Evolutionary conservation across 2,113 vertebrate genomes (phyloP).

Genomic region (Megalops atlanticus): DNA sequence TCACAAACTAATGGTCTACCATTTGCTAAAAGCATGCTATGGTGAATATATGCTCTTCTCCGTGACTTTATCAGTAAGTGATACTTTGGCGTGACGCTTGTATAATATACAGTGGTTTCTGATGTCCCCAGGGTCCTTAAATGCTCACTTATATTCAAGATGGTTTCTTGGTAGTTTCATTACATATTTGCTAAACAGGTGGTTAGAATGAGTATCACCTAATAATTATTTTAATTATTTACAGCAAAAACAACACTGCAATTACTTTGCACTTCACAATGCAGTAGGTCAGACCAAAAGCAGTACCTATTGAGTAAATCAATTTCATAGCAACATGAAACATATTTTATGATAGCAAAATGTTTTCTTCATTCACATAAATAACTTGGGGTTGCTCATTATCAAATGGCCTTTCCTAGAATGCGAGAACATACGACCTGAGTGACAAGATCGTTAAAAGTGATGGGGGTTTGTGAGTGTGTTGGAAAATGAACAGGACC

Average conservation of each 20-base stretch:
- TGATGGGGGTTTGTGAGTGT: too few species aligned
- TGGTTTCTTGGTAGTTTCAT: background rate
- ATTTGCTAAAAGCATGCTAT: background rate
- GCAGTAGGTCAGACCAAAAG: background rate
- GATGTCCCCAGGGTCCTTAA: background rate
- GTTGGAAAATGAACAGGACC: too few species aligned
- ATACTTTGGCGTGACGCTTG: background rate
- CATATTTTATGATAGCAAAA: background rate
- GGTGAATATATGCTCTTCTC: background rate
- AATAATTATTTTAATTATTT: background rate
- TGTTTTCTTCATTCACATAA: background rate
- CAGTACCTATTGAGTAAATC: background rate
- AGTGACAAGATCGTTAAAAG: too few species aligned
- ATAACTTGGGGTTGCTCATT: background rate
- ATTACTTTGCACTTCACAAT: background rate
- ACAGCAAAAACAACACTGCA: background rate
- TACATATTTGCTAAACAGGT: constrained; percentile 12
- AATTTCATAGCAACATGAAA: background rate
- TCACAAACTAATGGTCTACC: too few species aligned
- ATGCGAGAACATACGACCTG: background rate
- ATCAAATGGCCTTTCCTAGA: background rate
- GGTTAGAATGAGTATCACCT: background rate
- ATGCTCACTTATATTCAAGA: background rate
- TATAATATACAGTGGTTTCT: background rate
- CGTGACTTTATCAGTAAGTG: background rate